Conservation (phyloP, 35 echinoderm and acorn worm genomes). For the Amphiura filiformis region DNA sequence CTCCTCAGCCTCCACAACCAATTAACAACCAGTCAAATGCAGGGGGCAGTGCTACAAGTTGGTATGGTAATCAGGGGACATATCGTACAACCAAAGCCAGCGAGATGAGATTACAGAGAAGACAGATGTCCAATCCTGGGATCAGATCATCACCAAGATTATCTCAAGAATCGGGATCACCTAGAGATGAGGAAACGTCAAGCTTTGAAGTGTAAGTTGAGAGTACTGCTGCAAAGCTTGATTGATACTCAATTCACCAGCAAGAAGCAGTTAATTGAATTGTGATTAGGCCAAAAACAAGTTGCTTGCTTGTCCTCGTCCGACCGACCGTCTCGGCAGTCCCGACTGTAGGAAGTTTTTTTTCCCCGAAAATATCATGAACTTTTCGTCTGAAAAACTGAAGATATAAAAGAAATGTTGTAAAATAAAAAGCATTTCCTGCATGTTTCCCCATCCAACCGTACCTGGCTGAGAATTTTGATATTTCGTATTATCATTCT, state of each 20-base stretch:
- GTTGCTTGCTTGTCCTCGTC: no score
- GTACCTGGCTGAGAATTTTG: no score
- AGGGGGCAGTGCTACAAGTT: neutral
- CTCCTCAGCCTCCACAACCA: no score
- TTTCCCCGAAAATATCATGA: no score
- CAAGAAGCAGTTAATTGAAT: no score
- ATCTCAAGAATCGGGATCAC: neutral
- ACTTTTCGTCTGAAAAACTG: no score
- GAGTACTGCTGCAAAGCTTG: neutral
- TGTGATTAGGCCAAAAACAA: neutral
- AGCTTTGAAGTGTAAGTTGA: slow-evolving; percentile 33
- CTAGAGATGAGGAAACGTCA: slow-evolving; percentile 9
- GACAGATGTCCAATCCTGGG: slow-evolving; percentile 10
- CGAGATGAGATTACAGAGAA: slow-evolving; percentile 27
- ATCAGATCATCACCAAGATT: neutral
- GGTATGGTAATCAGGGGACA: slow-evolving; percentile 37
- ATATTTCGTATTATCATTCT: no score
- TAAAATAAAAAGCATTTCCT: no score
- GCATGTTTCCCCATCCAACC: no score
- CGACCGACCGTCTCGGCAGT: no score
- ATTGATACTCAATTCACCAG: neutral
- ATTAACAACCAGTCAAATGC: neutral
- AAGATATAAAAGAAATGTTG: no score
- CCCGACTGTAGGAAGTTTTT: neutral
- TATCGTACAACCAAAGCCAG: slow-evolving; percentile 55